Evolutionary conservation across 2,113 vertebrate species (phyloP), one percentile per base, ranked within the genome.

Genomic region (Raja brachyura): DNA sequence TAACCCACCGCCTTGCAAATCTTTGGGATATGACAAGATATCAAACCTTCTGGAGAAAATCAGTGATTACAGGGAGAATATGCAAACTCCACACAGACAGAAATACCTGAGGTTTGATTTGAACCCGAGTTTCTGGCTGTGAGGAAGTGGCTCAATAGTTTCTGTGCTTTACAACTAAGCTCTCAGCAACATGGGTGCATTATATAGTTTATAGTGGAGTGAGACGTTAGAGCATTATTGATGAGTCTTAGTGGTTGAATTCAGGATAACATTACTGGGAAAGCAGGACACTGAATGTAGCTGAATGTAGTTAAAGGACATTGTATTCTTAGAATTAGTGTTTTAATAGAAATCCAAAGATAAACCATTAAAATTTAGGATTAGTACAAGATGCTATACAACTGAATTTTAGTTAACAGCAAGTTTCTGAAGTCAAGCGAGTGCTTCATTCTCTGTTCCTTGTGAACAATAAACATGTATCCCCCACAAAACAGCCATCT

Each of bases 401-500:
- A 4, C 31, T 93, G 73, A 68, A 93, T 14, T 93, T 61, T 48
- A 4, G 28, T 7, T 9, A 77, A 77, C 0, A 93, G 74, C 39
- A 22, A 56, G 10, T 81, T 81, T 81, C 78, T 81, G 78, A 81
- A 81, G 39, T 6, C 16, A 81, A 0, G 39, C 39, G 39, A 81
- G 22, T 22, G 78, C 22, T 81, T 9, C 11, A 48, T 16, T 48
- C 66, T 9, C 61, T 13, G 22, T 25, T 81, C 8, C 28, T 66
- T 28, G 22, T 68, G 85, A 20, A 54, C 25, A 83, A 20, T 83
- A n/a, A 28, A 48, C 39, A 48, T 28, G 31, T 20, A 79, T 59
- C 63, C 7, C 13, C 63, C 18, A 10, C 28, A 31, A 48, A 6
- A 16, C 20, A 78, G 4, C 3, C 0, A 0, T 31, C 0, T 56